Conservation (phyloP, 2,888 invertebrate species). For the Dysmachus trigonus region DNA sequence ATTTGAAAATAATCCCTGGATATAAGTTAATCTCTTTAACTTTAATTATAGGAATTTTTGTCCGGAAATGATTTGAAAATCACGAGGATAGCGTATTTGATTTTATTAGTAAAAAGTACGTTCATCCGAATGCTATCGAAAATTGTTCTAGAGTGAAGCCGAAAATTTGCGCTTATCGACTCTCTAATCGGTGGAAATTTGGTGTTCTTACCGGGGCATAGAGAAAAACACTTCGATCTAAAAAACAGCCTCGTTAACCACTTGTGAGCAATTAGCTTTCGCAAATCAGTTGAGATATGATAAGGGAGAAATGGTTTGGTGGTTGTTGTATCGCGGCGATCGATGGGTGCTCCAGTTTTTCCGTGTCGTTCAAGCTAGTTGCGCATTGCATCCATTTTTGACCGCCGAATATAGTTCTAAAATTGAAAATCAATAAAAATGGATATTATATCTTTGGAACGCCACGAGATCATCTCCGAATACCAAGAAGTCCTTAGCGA, state of each 20-base stretch:
- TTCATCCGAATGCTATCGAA: background rate
- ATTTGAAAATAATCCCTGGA: background rate
- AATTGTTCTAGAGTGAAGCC: background rate
- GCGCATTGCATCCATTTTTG: background rate
- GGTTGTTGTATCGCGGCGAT: background rate
- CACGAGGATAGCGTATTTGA: background rate
- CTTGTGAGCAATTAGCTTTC: background rate
- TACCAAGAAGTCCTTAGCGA: conserved; percentile 59
- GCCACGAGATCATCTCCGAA: conserved; percentile 58
- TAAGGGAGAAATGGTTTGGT: background rate
- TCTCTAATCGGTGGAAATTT: background rate
- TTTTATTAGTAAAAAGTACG: background rate
- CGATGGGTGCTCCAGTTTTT: background rate
- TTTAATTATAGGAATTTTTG: background rate
- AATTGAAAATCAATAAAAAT: conserved; percentile 53
- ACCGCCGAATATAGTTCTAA: background rate
- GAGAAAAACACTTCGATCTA: background rate
- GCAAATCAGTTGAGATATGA: conserved; percentile 24
- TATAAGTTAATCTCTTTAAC: background rate
- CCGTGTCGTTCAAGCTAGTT: background rate
- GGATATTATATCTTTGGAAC: conserved; percentile 59
- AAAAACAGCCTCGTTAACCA: background rate
- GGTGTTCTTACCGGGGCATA: background rate
- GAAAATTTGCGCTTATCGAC: background rate
- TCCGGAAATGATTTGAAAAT: background rate